These are phyloP conservation scores for Himalopsyche tibetana DNA, from an alignment of 2,888 invertebrate species.

Conservation along the genomic window DNA sequence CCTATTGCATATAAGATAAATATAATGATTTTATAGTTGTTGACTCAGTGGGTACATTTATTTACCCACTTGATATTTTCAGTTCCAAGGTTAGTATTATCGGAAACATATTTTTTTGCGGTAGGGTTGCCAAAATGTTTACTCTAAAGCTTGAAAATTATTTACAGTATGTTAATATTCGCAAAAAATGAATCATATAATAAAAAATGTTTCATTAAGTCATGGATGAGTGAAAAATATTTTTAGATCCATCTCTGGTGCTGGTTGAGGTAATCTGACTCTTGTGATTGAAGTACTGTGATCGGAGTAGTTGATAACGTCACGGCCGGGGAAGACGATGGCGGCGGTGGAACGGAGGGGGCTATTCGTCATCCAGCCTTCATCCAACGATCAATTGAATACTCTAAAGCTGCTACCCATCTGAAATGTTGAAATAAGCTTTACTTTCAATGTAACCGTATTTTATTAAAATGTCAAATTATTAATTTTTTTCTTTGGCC, in stretches of 20 bases:
- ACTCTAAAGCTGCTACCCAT: conserved; percentile 95
- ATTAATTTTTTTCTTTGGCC: no score
- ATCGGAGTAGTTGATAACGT: conserved; percentile 16
- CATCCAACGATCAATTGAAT: conserved; percentile 96
- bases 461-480: no score
- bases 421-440: conserved; percentile 74
- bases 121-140: neutral
- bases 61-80: no score
- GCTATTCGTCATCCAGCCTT: conserved; percentile 81
- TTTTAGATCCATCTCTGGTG: conserved; percentile 64
- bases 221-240: neutral
- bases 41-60: no score
- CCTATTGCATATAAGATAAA: no score
- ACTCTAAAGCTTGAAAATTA: neutral
- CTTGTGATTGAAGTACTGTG: conserved; percentile 43
- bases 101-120: no score
- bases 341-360: conserved; percentile 45
- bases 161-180: neutral
- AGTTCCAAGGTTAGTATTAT: no score
- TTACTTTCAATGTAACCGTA: no score
- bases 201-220: no score
- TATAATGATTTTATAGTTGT: no score
- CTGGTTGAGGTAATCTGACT: conserved; percentile 49
- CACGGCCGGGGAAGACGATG: conserved; percentile 39
- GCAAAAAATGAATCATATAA: no score